phyloP scores from a whole-genome alignment of 1,140 invertebrate species.

The Uloborus diversus region DNA sequence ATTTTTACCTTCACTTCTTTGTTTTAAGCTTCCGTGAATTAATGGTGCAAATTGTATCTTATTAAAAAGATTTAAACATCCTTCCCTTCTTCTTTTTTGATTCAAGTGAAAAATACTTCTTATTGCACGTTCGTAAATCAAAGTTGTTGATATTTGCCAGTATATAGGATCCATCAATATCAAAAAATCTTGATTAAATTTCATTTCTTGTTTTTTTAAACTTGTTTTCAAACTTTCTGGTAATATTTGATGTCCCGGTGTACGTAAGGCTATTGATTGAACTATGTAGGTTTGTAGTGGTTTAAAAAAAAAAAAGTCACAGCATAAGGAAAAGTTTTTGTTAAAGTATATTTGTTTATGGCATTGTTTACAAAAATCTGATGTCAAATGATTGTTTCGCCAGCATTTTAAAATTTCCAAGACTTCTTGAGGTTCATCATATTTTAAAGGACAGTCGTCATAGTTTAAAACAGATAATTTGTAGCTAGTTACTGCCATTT shows the following conservation, averaged over 20 bases:
- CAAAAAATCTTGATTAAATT: conserved; percentile 9
- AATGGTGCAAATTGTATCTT: conserved; percentile 5
- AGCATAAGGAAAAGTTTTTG: conserved; percentile 10
- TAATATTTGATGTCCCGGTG: background rate
- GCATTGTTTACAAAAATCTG: no score
- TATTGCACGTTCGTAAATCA: background rate
- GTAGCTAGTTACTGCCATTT: no score
- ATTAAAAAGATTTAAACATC: background rate
- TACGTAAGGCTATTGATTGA: background rate
- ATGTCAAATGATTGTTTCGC: no score
- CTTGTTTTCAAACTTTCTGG: background rate
- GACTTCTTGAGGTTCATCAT: no score
- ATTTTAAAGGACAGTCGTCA: no score
- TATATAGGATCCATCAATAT: conserved; percentile 7
- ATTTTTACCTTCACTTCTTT: conserved; percentile 14
- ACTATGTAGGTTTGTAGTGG: background rate
- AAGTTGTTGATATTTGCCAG: conserved; percentile 4
- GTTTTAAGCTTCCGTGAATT: conserved; percentile 14
- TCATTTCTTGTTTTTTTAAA: background rate
- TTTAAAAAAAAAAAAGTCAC: conserved; percentile 23
- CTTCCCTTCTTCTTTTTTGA: background rate
- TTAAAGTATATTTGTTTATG: no score
- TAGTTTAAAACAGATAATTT: no score
- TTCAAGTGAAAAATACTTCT: background rate
- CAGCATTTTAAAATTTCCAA: no score